Conservation (phyloP, 2,888 invertebrate species). For the Lithophane socia region DNA sequence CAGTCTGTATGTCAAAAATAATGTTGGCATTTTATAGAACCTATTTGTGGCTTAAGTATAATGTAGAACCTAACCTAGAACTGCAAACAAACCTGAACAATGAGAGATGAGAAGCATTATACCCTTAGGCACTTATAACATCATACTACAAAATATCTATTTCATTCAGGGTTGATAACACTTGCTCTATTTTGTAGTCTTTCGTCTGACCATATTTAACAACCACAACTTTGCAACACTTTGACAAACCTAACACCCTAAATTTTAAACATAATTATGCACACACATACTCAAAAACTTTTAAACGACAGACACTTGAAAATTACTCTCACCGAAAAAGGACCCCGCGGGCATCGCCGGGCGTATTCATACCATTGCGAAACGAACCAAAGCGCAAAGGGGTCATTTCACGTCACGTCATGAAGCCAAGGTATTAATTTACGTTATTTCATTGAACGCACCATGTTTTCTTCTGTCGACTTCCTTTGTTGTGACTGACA, state of each 20-base stretch:
- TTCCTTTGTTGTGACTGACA: conserved; percentile 61
- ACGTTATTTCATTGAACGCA: conserved; percentile 68
- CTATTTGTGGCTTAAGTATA: neutral
- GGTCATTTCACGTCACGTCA: conserved; percentile 69
- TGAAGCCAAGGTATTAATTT: conserved; percentile 75
- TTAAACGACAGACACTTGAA: conserved; percentile 55
- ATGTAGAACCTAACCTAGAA: neutral
- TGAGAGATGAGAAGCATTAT: neutral
- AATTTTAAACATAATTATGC: conserved; percentile 33
- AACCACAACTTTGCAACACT: neutral
- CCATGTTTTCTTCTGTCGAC: conserved; percentile 55
- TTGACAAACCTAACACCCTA: neutral
- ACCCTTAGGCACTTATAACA: neutral
- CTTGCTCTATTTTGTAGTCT: neutral
- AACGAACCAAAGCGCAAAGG: conserved; percentile 65
- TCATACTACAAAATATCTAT: neutral
- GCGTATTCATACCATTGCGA: conserved; percentile 54
- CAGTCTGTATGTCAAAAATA: conserved; percentile 28
- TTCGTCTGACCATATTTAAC: neutral
- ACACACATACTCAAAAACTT: conserved; percentile 26
- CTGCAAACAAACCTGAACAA: conserved; percentile 4
- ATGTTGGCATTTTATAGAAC: neutral
- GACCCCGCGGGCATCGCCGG: conserved; percentile 55
- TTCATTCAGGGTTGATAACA: neutral
- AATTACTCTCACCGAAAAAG: conserved; percentile 48